These are phyloP conservation scores for Morelia viridis DNA, from an alignment of 2,797 vertebrate genomes.

Conservation along the genomic window DNA sequence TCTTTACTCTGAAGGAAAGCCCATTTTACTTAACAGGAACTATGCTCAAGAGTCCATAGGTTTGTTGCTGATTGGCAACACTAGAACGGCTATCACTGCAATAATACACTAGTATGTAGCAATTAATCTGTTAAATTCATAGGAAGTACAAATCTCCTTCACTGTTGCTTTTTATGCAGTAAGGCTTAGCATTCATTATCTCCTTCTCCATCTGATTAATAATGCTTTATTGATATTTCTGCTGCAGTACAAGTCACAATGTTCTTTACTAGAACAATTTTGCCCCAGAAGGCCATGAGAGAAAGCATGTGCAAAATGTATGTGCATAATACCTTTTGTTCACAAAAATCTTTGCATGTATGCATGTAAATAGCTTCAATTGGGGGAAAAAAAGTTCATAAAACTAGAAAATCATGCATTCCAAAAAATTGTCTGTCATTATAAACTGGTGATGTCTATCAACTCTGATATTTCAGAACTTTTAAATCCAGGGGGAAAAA, in stretches of 20 bases:
- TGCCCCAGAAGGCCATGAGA: background rate
- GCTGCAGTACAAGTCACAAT: background rate
- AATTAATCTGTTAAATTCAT: background rate
- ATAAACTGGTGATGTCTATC: background rate
- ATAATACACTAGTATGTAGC: background rate
- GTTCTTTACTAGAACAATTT: background rate
- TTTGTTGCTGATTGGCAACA: background rate
- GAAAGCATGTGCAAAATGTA: background rate
- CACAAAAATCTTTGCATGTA: background rate
- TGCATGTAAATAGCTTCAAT: background rate
- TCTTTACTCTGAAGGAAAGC: background rate
- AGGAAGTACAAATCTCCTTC: background rate
- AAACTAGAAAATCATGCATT: background rate
- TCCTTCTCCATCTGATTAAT: background rate
- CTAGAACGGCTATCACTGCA: background rate
- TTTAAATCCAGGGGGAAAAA: background rate
- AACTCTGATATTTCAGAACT: background rate
- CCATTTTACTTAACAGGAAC: background rate
- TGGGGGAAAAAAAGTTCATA: background rate
- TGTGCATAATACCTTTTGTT: background rate
- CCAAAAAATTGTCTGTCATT: background rate
- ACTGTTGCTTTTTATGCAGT: no score
- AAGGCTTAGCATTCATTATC: background rate
- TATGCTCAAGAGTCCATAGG: background rate
- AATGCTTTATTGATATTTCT: background rate